Percentiles rank a stretch among this genome's conserved stretches.
Evolutionary conservation across 2,888 invertebrate species (phyloP).

Genomic region (Cryptophagus acutangulus): DNA sequence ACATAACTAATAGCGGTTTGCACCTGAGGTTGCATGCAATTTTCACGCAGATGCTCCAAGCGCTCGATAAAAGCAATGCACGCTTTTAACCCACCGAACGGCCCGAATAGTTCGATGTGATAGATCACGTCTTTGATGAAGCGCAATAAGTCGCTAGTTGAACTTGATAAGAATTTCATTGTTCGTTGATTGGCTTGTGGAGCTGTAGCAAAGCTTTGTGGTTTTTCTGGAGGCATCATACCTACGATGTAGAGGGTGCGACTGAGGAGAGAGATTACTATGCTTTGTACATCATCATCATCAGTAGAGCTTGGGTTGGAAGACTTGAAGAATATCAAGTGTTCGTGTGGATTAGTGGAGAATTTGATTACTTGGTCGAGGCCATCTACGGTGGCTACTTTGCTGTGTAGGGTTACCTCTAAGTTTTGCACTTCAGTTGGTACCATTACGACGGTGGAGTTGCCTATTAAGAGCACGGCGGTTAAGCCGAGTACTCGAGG

Average conservation of each 20-base stretch:
- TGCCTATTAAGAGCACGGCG: conserved; percentile 77
- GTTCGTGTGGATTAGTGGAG: conserved; percentile 51
- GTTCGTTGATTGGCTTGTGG: too few relatives aligned
- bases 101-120: conserved; percentile 52
- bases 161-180: too few relatives aligned
- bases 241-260: too few relatives aligned
- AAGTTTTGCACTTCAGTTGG: conserved; percentile 54
- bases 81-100: conserved; percentile 58
- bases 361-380: conserved; percentile 54
- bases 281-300: too few relatives aligned
- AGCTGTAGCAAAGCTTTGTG: too few relatives aligned
- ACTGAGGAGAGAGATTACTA: too few relatives aligned
- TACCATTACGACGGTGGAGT: conserved; percentile 55
- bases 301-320: too few relatives aligned
- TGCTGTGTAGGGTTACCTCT: conserved; percentile 69
- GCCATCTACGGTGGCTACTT: conserved; percentile 65
- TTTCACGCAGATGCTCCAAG: conserved; percentile 53
- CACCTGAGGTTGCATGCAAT: conserved; percentile 27
- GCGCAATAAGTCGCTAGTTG: conserved; percentile 34
- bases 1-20: conserved; percentile 37
- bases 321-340: conserved; percentile 31
- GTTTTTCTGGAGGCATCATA: too few relatives aligned
- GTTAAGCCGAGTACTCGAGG: conserved; percentile 83
- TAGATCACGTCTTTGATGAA: conserved; percentile 33
- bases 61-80: conserved; percentile 58